Conservation (phyloP, 2,888 invertebrate genomes). For the Lochmaea crataegi region DNA sequence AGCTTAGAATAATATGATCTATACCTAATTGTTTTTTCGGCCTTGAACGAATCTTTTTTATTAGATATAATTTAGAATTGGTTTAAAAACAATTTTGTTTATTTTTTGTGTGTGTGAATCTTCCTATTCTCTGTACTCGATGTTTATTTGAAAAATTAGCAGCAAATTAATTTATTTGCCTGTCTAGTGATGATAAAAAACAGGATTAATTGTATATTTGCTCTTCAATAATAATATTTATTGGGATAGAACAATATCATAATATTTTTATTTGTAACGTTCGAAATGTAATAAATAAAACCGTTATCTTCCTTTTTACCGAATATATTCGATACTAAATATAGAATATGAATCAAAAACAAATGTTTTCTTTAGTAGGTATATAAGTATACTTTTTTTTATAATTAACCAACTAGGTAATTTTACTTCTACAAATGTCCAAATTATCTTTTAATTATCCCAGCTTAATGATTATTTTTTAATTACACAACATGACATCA, state of each 20-base stretch:
- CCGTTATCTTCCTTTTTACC: not conserved
- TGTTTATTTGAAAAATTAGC: not conserved
- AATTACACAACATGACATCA: not conserved
- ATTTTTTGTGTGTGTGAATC: too few relatives aligned
- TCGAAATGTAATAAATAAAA: not conserved
- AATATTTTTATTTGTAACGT: not conserved
- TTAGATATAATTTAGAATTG: too few relatives aligned
- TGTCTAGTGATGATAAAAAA: constrained; percentile 3
- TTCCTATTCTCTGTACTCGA: not conserved
- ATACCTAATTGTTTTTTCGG: too few relatives aligned
- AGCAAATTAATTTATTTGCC: not conserved
- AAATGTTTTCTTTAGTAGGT: too few relatives aligned
- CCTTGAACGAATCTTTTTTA: too few relatives aligned
- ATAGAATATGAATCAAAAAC: too few relatives aligned
- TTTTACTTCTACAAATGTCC: not conserved
- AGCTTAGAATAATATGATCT: too few relatives aligned
- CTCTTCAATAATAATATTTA: not conserved
- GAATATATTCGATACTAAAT: too few relatives aligned
- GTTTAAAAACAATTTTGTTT: too few relatives aligned
- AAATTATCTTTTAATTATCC: not conserved
- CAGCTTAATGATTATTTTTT: not conserved
- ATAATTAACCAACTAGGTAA: too few relatives aligned
- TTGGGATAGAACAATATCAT: not conserved
- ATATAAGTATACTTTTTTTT: too few relatives aligned
- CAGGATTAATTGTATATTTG: not conserved